Conservation (phyloP, 2,113 vertebrate genomes). For the Heterochromis multidens region DNA sequence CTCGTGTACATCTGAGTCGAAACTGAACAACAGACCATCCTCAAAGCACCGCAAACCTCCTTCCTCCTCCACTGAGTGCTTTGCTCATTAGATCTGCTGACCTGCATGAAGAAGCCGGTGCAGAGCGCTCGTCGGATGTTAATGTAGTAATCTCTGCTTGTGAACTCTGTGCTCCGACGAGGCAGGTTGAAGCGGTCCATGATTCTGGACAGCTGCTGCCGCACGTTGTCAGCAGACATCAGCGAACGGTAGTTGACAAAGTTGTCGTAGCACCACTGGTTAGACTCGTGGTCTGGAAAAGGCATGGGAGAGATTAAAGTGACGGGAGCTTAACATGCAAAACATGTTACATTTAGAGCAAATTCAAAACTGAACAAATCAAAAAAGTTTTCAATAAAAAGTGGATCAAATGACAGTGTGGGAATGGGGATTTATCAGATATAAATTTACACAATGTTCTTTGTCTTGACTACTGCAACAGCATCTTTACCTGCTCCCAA, state of each 20-base stretch:
- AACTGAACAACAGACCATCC: not conserved
- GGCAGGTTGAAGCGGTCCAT: conserved; percentile 99
- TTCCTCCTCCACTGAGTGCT: not conserved
- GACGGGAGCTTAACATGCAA: not conserved
- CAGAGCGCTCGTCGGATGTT: conserved; percentile 98
- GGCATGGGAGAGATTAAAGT: not conserved
- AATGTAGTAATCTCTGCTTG: conserved; percentile 99
- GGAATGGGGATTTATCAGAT: not conserved
- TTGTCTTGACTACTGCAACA: not conserved
- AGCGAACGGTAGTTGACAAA: conserved; percentile 99
- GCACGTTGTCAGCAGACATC: conserved; percentile 99
- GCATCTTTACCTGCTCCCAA: too few species aligned
- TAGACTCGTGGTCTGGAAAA: conserved; percentile 91
- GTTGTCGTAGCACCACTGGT: conserved; percentile 99
- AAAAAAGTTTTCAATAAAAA: not conserved
- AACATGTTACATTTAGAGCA: not conserved
- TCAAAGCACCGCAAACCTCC: not conserved
- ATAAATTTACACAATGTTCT: too few species aligned
- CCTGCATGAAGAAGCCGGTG: conserved; percentile 99
- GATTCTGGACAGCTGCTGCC: conserved; percentile 98
- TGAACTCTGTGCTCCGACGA: conserved; percentile 97
- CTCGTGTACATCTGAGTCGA: not conserved
- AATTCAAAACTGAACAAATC: not conserved
- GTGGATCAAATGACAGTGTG: not conserved
- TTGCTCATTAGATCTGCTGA: conserved; percentile 27